Percentiles rank a stretch among this genome's conserved stretches.
Conservation (phyloP, 2,797 vertebrate genomes). For the Morus bassanus region DNA sequence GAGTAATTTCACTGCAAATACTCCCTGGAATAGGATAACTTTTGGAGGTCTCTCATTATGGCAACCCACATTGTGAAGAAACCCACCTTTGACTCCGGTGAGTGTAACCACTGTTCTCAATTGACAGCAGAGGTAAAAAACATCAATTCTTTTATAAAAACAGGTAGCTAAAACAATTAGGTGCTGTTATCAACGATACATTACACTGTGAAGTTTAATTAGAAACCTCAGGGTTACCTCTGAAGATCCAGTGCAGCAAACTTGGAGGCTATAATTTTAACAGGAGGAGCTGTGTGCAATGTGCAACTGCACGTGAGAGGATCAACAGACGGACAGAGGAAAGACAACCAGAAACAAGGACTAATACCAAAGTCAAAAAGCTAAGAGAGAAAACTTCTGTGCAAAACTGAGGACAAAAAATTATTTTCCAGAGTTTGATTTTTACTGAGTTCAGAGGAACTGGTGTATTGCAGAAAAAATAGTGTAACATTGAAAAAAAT, state of each 20-base stretch:
- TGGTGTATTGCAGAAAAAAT: not conserved
- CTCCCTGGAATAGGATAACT: not conserved
- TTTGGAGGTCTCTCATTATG: not conserved
- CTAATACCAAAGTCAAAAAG: not conserved
- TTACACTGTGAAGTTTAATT: not conserved
- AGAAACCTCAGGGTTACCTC: not conserved
- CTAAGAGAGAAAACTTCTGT: not conserved
- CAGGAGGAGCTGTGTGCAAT: not conserved
- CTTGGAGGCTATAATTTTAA: not conserved
- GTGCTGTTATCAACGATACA: not conserved
- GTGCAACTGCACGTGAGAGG: not conserved
- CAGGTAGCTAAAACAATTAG: not conserved
- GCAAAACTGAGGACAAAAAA: not conserved
- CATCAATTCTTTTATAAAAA: not conserved
- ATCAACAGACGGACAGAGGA: not conserved
- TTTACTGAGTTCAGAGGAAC: not conserved
- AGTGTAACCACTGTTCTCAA: not conserved
- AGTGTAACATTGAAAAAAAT: not conserved
- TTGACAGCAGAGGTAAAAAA: not conserved
- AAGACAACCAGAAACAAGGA: not conserved
- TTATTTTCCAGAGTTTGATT: not conserved
- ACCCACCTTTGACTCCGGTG: not conserved
- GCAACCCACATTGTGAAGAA: not conserved
- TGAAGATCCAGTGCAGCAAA: not conserved
- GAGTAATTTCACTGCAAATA: not conserved